Conservation (phyloP, 2,797 vertebrate species). For the Spizella passerina region DNA sequence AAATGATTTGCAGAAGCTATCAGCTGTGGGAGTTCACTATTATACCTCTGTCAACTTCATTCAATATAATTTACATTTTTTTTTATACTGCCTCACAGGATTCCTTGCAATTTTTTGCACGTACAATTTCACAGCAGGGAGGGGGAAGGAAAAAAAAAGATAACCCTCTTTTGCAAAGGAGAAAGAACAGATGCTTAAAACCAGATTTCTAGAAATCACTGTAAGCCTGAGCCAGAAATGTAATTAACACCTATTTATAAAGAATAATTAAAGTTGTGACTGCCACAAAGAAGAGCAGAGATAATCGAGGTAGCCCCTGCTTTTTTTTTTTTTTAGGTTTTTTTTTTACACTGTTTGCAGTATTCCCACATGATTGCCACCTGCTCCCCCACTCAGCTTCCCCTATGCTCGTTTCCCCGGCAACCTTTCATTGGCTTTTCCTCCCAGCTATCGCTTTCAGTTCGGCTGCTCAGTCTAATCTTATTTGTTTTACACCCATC, state of each 20-base stretch:
- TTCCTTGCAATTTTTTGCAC: slow-evolving; percentile 76
- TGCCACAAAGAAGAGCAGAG: slow-evolving; percentile 82
- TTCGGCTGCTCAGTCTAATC: slow-evolving; percentile 87
- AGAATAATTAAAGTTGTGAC: slow-evolving; percentile 86
- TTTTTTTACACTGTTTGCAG: slow-evolving; percentile 79
- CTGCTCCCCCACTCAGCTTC: slow-evolving; percentile 86
- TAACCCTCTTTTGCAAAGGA: slow-evolving; percentile 64
- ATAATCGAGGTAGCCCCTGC: slow-evolving; percentile 80
- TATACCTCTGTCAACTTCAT: slow-evolving; percentile 78
- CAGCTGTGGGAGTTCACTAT: slow-evolving; percentile 77
- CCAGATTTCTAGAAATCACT: slow-evolving; percentile 80
- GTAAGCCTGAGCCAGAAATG: slow-evolving; percentile 80
- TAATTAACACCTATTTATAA: slow-evolving; percentile 87
- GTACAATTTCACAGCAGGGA: slow-evolving; percentile 76
- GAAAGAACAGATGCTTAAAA: slow-evolving; percentile 82
- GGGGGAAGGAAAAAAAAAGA: not conserved
- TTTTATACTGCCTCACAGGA: slow-evolving; percentile 71
- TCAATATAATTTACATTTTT: slow-evolving; percentile 79
- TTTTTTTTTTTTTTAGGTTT: slow-evolving; percentile 8
- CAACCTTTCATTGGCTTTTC: slow-evolving; percentile 89
- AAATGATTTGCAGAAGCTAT: slow-evolving; percentile 75
- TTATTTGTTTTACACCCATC: slow-evolving; percentile 90
- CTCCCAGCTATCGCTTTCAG: slow-evolving; percentile 88
- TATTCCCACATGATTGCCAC: slow-evolving; percentile 88
- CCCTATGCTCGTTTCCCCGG: slow-evolving; percentile 86